A percentile compares a stretch with the other conserved stretches of the same genome.
Evolutionary conservation across 2,113 vertebrate genomes (phyloP).

Genomic region (Cynoglossus semilaevis): DNA sequence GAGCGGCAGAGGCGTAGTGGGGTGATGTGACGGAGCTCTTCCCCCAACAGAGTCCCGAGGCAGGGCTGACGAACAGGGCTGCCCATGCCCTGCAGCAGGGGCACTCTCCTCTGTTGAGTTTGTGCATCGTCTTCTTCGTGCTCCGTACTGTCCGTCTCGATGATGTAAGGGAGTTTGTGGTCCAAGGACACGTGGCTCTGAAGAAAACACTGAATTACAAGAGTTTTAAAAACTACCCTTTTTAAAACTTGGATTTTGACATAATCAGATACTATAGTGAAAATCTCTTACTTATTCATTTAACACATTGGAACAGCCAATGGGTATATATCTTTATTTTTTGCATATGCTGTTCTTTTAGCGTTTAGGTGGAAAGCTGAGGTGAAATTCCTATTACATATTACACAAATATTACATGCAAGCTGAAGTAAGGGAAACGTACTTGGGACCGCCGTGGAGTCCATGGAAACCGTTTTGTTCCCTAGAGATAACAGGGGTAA

Average conservation of each 20-base stretch:
- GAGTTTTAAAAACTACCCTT: too few relatives aligned
- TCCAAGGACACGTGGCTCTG: conserved; percentile 76
- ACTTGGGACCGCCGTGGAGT: conserved; percentile 83
- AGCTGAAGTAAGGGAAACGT: conserved; percentile 21
- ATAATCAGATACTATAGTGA: too few relatives aligned
- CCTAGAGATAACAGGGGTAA: conserved; percentile 65
- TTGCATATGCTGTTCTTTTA: too few relatives aligned
- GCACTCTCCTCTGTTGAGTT: conserved; percentile 64
- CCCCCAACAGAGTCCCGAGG: conserved; percentile 81
- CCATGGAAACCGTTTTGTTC: conserved; percentile 76
- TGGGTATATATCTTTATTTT: too few relatives aligned
- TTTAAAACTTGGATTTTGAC: too few relatives aligned
- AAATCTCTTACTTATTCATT: too few relatives aligned
- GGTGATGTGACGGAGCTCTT: conserved; percentile 81
- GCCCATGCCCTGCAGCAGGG: conserved; percentile 76
- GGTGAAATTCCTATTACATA: too few relatives aligned
- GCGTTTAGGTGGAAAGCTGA: too few relatives aligned
- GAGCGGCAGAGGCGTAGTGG: conserved; percentile 79
- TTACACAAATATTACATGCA: neutral
- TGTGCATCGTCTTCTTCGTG: conserved; percentile 65
- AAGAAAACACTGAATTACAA: too few relatives aligned
- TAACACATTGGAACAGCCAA: too few relatives aligned
- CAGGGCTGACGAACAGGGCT: conserved; percentile 76
- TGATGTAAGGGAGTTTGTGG: conserved; percentile 79
- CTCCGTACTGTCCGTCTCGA: conserved; percentile 74